phyloP scores from a whole-genome alignment of 2,113 vertebrate species.

The Nyctibius bracteatus region DNA sequence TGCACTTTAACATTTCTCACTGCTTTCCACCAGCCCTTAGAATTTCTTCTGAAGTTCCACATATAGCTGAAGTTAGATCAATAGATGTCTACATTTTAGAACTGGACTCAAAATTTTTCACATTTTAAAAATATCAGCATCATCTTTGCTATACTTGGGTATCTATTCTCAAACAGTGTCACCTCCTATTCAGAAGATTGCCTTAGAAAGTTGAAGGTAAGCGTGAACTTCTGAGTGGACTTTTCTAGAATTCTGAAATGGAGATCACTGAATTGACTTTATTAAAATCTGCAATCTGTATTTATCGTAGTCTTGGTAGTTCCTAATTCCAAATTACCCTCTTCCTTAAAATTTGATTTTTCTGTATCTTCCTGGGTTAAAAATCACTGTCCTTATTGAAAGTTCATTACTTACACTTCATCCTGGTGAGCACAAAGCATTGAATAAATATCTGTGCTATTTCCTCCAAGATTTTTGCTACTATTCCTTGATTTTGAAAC shows the following conservation, averaged over 20 bases:
- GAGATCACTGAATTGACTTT: background rate
- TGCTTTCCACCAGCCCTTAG: background rate
- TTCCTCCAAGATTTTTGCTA: background rate
- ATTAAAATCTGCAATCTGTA: background rate
- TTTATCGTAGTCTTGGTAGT: background rate
- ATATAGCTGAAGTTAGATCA: background rate
- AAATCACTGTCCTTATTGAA: background rate
- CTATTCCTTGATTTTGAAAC: background rate
- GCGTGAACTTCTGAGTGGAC: background rate
- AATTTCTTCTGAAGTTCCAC: background rate
- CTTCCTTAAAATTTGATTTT: background rate
- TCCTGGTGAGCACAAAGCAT: background rate
- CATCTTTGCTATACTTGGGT: fast-evolving
- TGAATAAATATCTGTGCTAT: background rate
- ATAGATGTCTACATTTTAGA: background rate
- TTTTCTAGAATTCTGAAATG: background rate
- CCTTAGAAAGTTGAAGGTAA: background rate
- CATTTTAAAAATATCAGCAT: background rate
- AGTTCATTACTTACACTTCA: background rate
- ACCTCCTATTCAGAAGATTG: background rate
- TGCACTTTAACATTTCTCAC: background rate
- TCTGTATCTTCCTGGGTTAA: background rate
- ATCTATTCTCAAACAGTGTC: background rate
- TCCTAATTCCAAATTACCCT: background rate
- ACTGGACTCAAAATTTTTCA: background rate